Conservation (phyloP, 2,797 vertebrate genomes). For the Catostomus latipinnis region DNA sequence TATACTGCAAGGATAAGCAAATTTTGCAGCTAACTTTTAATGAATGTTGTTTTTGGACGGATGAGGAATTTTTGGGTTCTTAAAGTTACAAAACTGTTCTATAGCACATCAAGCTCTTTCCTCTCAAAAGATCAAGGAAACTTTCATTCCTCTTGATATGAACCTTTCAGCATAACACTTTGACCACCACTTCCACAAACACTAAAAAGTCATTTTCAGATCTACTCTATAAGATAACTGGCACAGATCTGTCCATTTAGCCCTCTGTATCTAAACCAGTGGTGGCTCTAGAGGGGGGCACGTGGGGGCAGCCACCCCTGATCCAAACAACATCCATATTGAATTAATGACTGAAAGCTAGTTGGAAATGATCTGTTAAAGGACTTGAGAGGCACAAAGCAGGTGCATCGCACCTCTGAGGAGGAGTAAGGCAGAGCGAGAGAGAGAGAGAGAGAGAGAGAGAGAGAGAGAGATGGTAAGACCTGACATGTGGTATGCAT, state of each 20-base stretch:
- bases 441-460: no score
- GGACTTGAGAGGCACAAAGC: conserved; percentile 28
- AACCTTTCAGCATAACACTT: no score
- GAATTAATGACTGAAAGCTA: conserved; percentile 18
- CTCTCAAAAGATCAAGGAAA: no score
- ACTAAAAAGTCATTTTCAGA: neutral
- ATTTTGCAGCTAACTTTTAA: no score
- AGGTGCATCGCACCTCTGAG: conserved; percentile 48
- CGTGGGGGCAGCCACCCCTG: no score
- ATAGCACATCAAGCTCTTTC: no score
- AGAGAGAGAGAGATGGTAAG: conserved; percentile 50
- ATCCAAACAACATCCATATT: neutral
- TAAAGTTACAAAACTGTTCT: no score
- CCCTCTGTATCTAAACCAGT: neutral
- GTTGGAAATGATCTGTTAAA: conserved; percentile 34
- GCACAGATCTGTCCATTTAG: conserved; percentile 26
- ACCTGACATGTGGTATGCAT: conserved; percentile 77
- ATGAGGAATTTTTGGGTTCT: no score
- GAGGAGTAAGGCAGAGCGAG: conserved; percentile 31
- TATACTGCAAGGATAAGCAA: no score
- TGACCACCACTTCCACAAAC: neutral
- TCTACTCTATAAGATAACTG: conserved; percentile 31
- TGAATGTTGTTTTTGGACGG: no score
- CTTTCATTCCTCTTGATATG: no score
- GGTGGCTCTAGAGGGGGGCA: no score